Conservation (phyloP, 1,140 invertebrate genomes). For the Danaus plexippus region DNA sequence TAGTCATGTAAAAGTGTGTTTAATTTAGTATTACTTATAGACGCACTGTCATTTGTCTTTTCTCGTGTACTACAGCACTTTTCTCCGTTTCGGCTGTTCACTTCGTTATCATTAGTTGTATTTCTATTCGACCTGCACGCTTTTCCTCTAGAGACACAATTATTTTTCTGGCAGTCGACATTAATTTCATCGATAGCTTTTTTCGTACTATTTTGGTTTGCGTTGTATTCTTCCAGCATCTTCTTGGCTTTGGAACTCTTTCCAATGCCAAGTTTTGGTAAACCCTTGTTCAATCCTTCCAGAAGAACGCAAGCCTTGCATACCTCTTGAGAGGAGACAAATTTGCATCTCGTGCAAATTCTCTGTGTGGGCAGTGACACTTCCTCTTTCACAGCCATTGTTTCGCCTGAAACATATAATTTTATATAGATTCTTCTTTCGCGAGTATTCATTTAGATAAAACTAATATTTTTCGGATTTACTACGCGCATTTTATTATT, state of each 20-base stretch:
- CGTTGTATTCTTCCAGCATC: slow-evolving; percentile 71
- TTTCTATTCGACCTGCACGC: slow-evolving; percentile 27
- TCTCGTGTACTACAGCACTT: slow-evolving; percentile 31
- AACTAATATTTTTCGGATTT: too few relatives aligned
- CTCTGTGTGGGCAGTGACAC: slow-evolving; percentile 87
- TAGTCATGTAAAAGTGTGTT: slow-evolving; percentile 40
- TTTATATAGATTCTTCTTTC: too few relatives aligned
- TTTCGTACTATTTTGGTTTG: slow-evolving; percentile 23
- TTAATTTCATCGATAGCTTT: slow-evolving; percentile 40
- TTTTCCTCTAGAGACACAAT: slow-evolving; percentile 29
- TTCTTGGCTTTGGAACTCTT: slow-evolving; percentile 86
- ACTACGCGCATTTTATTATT: too few relatives aligned
- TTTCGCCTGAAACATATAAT: slow-evolving; percentile 80
- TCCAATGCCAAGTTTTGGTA: slow-evolving; percentile 89
- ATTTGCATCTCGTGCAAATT: slow-evolving; percentile 90
- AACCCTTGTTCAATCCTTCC: slow-evolving; percentile 94
- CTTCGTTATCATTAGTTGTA: slow-evolving; percentile 6
- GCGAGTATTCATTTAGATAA: too few relatives aligned
- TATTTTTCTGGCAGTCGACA: slow-evolving; percentile 25
- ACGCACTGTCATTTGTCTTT: slow-evolving; percentile 13
- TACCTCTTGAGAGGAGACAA: slow-evolving; percentile 95
- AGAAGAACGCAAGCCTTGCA: slow-evolving; percentile 98
- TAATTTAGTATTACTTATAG: slow-evolving; percentile 32
- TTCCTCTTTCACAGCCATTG: slow-evolving; percentile 84
- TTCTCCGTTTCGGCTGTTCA: slow-evolving; percentile 4